These are phyloP conservation scores for Acanthaster planci DNA, from an alignment of 35 echinoderm and acorn worm species.

Conservation along the genomic window DNA sequence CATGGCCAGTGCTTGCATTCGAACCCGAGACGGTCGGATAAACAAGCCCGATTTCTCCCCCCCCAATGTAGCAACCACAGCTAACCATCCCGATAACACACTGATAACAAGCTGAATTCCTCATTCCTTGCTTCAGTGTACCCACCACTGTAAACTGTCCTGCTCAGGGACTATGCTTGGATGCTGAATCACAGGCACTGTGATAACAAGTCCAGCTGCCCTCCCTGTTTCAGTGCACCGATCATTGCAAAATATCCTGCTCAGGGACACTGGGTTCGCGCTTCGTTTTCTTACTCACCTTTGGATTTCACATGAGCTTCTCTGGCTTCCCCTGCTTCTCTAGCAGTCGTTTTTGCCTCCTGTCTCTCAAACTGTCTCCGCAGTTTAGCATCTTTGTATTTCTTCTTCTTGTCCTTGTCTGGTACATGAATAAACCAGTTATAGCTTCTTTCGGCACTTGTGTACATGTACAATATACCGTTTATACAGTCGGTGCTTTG, in stretches of 20 bases:
- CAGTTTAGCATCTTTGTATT: constrained; percentile 33
- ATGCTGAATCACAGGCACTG: neutral
- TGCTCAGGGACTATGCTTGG: neutral
- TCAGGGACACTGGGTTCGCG: neutral
- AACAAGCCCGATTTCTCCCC: no score
- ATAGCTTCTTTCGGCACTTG: neutral
- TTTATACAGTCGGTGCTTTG: neutral
- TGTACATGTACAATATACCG: neutral
- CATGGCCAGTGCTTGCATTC: no score
- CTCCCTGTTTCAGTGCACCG: neutral
- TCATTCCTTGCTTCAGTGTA: neutral
- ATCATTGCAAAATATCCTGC: neutral
- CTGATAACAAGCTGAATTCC: no score
- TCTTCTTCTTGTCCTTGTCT: constrained; percentile 39
- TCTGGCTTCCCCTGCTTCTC: constrained; percentile 30
- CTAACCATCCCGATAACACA: no score
- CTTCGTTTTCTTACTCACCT: neutral
- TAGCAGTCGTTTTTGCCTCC: constrained; percentile 14
- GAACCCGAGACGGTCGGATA: no score
- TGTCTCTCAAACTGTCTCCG: constrained; percentile 5
- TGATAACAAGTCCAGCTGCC: neutral
- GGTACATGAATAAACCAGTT: neutral
- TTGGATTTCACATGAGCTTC: neutral
- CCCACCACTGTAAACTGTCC: neutral
- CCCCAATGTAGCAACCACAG: no score